Evolutionary conservation across 2,888 invertebrate genomes (phyloP), one percentile per base, ranked within the genome.

Genomic region (Bimastos eiseni): DNA sequence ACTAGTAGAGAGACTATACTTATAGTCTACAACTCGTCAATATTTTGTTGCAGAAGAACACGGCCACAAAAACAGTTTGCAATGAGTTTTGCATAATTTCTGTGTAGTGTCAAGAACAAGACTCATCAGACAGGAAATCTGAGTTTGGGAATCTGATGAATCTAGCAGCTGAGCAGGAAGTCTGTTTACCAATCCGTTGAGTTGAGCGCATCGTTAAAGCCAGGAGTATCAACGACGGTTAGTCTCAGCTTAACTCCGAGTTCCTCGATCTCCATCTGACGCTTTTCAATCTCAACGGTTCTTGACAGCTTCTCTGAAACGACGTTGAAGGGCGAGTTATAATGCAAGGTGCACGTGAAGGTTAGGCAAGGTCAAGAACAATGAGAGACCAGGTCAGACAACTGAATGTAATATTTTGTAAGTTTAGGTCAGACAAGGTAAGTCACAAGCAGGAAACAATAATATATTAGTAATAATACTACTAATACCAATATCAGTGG

Each of bases 201-300:
- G 92, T 95, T 94, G 88, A 95, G 93, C 15, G 94, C 93, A 91
- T 95, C 95, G 38, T 94, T 94, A 91, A 95, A 95, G 0, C 95
- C 95, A 17, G 95, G 95, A n/a, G 95, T 95, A 92, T 95, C 95
- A 6, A 95, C 94, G 34, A 94, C 93, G 11, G 94, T 94, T 38
- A 95, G 93, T 84, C 95, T 91, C 38, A 95, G 93, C 91, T 94
- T 95, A 24, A 95, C 95, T 36, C 95, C 95, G 90, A 94, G 93
- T 92, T 95, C 95, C 91, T 95, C 95, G 37, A 95, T 95, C 93
- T 95, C 95, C 91, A 95, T 97, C 19, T 98, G 98, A 4, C 98
- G 98, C 70, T 98, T 98, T 94, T 98, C 98, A 89, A 99, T 96
- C 95, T 98, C 97, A 1, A 99, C 98, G 0, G 98, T 98, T 95